Evolutionary conservation across 2,113 vertebrate genomes (phyloP), one percentile per base, ranked within the genome.

Genomic region (Gopherus evgoodei): DNA sequence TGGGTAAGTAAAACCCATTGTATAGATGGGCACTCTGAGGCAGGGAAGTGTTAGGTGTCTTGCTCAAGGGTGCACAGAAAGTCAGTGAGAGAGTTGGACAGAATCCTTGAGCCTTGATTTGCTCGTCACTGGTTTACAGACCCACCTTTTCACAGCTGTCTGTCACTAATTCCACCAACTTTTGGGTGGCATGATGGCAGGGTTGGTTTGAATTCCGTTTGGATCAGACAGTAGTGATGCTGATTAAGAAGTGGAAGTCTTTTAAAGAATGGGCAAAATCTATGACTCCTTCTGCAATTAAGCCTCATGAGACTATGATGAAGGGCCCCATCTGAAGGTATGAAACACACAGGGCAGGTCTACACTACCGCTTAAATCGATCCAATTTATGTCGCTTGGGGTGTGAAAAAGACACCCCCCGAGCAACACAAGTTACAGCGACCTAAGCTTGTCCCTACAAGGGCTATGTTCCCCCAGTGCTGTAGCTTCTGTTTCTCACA

Each of bases 71-170:
- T 1, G 1, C 35, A 35, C 56, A 83, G 27, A 21, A 29, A 56
- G 65, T 44, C 44, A 42, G 27, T 53, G 79, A n/a, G 35, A 84
- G n/a, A 86, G 21, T 1, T 38, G 13, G 47, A n/a, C 17, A n/a
- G n/a, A 89, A 62, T 13, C 47, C 52, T 80, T 19, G 21, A 84
- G 52, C 27, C 65, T 38, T 72, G 83, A 75, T 35, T 47, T 87
- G 65, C 0, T 0, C 6, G 1, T 49, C 83, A 62, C 72, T 87
- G 53, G 81, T 57, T 78, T 25, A 1, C 0, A 62, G 78, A 2
- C 3, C 14, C 38, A 72, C 65, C 19, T 38, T 72, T 72, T 38
- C 82, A 16, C 27, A 76, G 42, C n/a, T 2, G 56, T 44, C 69
- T 57, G 6, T 78, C 16, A 19, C 42, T 86, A 17, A 53, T 81